Base-by-base conservation (phyloP, 2,888 invertebrate species). In the Clunio marinus region DNA sequence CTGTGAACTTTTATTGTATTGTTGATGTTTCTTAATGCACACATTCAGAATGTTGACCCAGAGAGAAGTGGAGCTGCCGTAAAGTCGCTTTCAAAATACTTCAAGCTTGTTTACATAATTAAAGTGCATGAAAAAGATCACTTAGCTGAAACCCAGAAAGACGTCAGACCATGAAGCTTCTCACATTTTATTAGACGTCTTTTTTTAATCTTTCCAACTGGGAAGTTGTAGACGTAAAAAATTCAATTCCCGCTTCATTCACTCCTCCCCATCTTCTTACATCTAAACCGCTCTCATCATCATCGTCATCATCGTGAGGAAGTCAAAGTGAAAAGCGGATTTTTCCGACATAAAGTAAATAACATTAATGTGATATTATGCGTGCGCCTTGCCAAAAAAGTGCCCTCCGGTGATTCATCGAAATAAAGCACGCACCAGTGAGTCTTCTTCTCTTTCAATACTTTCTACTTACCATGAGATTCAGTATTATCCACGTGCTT, bases 11-110 rank as follows among this genome's bases (percentile, higher is more conserved):
- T 51, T 51, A 51, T 51, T 51, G 22, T 10, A 4, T 20, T 57
- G 57, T 57, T 57, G 57, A 57, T 57, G 57, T 57, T 32, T 57
- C 27, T 57, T 27, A 57, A 7, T 57, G 57, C 57, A 57, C 27
- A 57, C 57, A 57, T 2, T 7, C 15, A 22, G 17, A n/a, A 51
- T 7, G 13, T 13, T n/a, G 51, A 57, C 25, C n/a, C 15, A 25
- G 57, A n/a, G 27, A 10, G 20, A 4, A n/a, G n/a, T n/a, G n/a
- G n/a, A n/a, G n/a, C n/a, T n/a, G n/a, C n/a, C n/a, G n/a, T n/a
- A n/a, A n/a, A n/a, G n/a, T n/a, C n/a, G n/a, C n/a, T n/a, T n/a
- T n/a, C n/a, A n/a, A n/a, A n/a, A n/a, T n/a, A n/a, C n/a, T n/a
- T n/a, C n/a, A n/a, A n/a, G n/a, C n/a, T n/a, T n/a, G n/a, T n/a